Base-by-base conservation (phyloP, 2,888 invertebrate species). In the Acleris literana region DNA sequence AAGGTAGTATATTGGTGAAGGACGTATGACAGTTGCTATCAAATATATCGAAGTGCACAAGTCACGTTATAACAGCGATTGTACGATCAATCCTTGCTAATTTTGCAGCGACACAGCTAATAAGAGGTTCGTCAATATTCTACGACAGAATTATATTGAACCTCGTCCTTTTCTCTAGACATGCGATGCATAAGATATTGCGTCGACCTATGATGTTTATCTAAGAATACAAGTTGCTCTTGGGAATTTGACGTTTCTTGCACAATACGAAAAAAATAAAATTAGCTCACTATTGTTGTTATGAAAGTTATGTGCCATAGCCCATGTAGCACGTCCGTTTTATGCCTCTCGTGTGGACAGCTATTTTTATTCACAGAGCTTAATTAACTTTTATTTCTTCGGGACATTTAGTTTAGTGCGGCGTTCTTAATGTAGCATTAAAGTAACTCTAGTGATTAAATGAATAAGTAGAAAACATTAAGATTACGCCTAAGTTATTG, bases 361-460 rank as follows among this genome's bases (percentile, higher is more conserved):
- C 6, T 63, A 55, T 63, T 51, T 56, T 56, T 56, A 63, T 51
- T 49, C 56, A 39, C 55, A 63, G 17, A 49, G 48, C 16, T 51
- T 63, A 17, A 63, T 55, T 54, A 56, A 56, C 22, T 51, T 18
- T 56, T 18, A 56, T 63, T 63, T 63, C 39, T 39, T 49, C 49
- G 49, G 49, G 55, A 39, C 56, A 56, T 63, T 63, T 44, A 20
- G 18, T 55, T 63, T 22, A 63, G 20, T 49, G 20, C 22, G 49
- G 54, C 48, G 48, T 55, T 63, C 49, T 56, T 63, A 63, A 56
- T 44, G 63, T 25, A 49, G 25, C 63, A 51, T 63, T 43, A 63
- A 51, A 63, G 56, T 63, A 29, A 39, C 17, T 6, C 9, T 39
- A 39, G 63, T 53, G 43, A 56, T 63, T 56, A 63, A 63, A 56